Evolutionary conservation across 2,888 invertebrate genomes (phyloP).

Genomic region (Apoderus coryli): DNA sequence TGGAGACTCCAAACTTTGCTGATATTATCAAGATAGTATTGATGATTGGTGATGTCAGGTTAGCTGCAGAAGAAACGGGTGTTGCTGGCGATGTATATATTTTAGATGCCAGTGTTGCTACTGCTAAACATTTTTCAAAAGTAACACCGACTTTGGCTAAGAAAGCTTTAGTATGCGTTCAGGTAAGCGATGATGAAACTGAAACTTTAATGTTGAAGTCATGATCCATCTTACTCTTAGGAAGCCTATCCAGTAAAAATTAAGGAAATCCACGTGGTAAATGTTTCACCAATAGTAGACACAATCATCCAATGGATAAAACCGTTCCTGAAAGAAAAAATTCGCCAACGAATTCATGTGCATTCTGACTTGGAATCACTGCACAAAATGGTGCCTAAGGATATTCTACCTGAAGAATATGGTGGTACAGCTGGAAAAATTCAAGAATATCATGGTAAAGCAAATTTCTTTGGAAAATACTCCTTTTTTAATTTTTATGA

Average conservation of each 20-base stretch:
- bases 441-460: constrained; percentile 52
- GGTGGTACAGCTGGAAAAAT: constrained; percentile 67
- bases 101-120: constrained; percentile 64
- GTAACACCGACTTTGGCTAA: constrained; percentile 69
- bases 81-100: constrained; percentile 77
- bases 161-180: constrained; percentile 74
- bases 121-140: constrained; percentile 69
- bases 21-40: constrained; percentile 70
- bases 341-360: constrained; percentile 66
- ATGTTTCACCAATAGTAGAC: constrained; percentile 69
- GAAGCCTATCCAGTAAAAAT: constrained; percentile 81
- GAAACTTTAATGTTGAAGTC: background rate
- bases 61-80: constrained; percentile 62
- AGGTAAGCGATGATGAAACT: constrained; percentile 27
- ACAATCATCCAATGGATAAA: constrained; percentile 75
- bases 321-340: constrained; percentile 78
- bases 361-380: constrained; percentile 61
- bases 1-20: constrained; percentile 53
- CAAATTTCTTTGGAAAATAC: too few species aligned
- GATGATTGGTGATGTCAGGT: constrained; percentile 72
- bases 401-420: constrained; percentile 68
- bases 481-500: too few species aligned
- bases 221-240: constrained; percentile 31
- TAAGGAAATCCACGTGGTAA: constrained; percentile 75
- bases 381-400: constrained; percentile 64